Percentiles rank a stretch among this genome's conserved stretches.
phyloP scores from a whole-genome alignment of 2,888 invertebrate species.

The Hartigia nigra region DNA sequence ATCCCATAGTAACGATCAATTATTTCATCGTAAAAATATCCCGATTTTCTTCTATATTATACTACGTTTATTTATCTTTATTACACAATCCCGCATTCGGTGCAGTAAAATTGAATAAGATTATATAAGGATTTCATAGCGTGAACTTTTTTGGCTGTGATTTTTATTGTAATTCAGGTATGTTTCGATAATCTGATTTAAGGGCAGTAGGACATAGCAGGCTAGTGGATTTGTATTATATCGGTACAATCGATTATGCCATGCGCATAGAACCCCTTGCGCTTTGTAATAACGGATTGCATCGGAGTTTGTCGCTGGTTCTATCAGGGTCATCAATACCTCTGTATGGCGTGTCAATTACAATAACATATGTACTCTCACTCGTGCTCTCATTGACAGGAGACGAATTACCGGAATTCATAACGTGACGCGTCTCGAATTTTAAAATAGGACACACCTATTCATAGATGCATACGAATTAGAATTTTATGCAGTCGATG shows the following conservation, averaged over 20 bases:
- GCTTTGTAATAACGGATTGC: background rate
- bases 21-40: background rate
- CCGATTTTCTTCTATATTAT: background rate
- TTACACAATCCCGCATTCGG: too few species aligned
- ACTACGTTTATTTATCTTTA: too few species aligned
- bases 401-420: background rate
- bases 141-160: background rate
- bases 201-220: conserved; percentile 27
- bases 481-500: background rate
- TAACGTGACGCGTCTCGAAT: background rate
- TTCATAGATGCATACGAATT: background rate
- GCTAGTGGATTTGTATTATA: conserved; percentile 32
- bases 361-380: background rate
- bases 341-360: background rate
- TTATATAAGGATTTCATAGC: too few species aligned
- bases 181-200: conserved; percentile 23
- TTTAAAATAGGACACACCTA: background rate
- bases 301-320: background rate
- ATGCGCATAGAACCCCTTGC: conserved; percentile 26
- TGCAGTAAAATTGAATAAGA: too few species aligned
- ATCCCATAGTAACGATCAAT: background rate
- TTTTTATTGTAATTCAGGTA: conserved; percentile 22
- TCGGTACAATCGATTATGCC: conserved; percentile 32
- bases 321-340: background rate
- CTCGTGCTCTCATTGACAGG: background rate